Base-by-base conservation (phyloP, 2,797 vertebrate species). In the Rousettus madagascariensis region DNA sequence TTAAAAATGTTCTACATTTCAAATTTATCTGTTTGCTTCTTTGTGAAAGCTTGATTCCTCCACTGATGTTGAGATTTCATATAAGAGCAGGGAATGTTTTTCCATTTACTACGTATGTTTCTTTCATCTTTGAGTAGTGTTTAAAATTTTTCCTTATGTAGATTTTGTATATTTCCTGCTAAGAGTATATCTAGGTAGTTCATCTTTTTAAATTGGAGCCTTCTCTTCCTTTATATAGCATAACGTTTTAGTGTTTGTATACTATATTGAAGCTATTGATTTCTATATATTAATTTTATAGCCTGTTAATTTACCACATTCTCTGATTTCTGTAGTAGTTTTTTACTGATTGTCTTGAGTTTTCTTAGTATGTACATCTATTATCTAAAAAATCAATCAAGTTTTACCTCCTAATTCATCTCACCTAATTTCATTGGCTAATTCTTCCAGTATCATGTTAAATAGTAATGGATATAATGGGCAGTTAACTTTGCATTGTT, bases 271-370 rank as follows among this genome's bases (percentile, higher is more conserved):
- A 26, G 4, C n/a, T 63, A 9, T 74, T 86, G 79, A 69, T 92
- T 84, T 83, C 41, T 36, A 53, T 49, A 59, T 77, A 55, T 69
- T 63, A 49, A 86, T 94, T 95, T 92, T 43, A 63, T 86, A 41
- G 72, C 0, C 30, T 75, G 36, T 26, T 86, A 79, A 88, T 72
- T 65, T 86, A 65, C 15, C 24, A 7, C 19, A 69, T 89, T 43
- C 16, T 68, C 49, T 89, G 22, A 61, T 86, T 90, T 89, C 69
- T 83, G 24, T n/a, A 55, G 33, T 36, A 77, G 9, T 15, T 57
- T 78, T 66, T 66, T 66, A 63, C 61, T 77, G 74, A 68, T 85
- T 93, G 10, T 68, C 15, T 82, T 86, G 55, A 77, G 10, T 82
- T 88, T 91, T 89, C 46, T 41, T 51, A 78, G 72, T 77, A 77